A percentile compares a stretch with the other conserved stretches of the same genome.
Conservation (phyloP, 2,888 invertebrate genomes). For the Nebria brevicollis region DNA sequence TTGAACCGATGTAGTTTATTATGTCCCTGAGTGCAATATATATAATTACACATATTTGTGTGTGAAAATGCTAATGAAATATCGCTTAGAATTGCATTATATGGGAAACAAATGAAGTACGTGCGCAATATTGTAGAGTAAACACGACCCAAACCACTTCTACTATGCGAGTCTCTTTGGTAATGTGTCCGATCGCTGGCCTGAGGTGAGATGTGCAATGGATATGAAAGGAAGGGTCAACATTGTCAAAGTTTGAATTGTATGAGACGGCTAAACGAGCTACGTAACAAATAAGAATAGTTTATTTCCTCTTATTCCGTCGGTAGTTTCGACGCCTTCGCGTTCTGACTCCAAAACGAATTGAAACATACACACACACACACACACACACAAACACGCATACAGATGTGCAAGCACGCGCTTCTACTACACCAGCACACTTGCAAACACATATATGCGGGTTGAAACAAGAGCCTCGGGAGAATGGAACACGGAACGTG, state of each 20-base stretch:
- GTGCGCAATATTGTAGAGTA: background rate
- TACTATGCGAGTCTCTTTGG: background rate
- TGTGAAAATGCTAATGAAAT: too few relatives aligned
- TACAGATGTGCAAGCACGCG: background rate
- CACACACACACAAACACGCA: conserved; percentile 4
- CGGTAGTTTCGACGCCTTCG: conserved; percentile 39
- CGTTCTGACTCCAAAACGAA: conserved; percentile 41
- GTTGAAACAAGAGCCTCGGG: conserved; percentile 44
- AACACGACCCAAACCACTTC: background rate
- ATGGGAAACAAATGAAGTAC: too few relatives aligned
- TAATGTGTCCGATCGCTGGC: background rate
- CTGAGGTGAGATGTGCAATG: conserved; percentile 7
- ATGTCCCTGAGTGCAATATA: too few relatives aligned
- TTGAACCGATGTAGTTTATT: too few relatives aligned
- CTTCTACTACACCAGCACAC: background rate
- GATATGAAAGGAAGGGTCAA: conserved; percentile 21
- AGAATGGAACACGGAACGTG: conserved; percentile 44
- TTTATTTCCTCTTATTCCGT: conserved; percentile 34
- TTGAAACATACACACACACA: conserved; percentile 31
- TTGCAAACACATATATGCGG: conserved; percentile 15
- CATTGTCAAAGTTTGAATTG: conserved; percentile 42
- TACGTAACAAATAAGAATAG: conserved; percentile 44
- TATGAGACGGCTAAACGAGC: conserved; percentile 42
- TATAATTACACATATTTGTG: too few relatives aligned
- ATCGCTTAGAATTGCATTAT: too few relatives aligned